Percentiles rank a stretch among this genome's conserved stretches.
These are phyloP conservation scores for Aphis craccivora DNA, from an alignment of 1,140 invertebrate species.

Conservation along the genomic window DNA sequence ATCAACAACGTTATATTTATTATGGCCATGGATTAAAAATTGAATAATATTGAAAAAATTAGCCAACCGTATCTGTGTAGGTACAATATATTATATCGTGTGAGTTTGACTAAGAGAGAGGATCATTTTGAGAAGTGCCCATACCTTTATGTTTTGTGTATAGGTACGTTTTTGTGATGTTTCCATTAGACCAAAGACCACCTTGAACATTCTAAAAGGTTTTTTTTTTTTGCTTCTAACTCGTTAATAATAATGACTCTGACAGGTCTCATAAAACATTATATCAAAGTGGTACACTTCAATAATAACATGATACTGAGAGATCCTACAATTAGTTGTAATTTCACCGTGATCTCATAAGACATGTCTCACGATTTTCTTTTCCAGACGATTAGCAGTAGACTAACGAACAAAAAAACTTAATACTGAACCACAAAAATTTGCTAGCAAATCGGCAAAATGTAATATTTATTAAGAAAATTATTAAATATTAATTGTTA, in stretches of 20 bases:
- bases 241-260: slow-evolving; percentile 45
- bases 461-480: not conserved
- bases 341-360: slow-evolving; percentile 11
- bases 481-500: not conserved
- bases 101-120: not conserved
- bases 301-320: slow-evolving; percentile 22
- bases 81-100: not conserved
- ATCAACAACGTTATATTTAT: not conserved
- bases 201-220: slow-evolving; percentile 28
- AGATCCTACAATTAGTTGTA: slow-evolving; percentile 3
- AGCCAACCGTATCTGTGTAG: not conserved
- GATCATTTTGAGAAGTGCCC: not conserved
- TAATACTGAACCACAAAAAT: not conserved
- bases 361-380: slow-evolving; percentile 22
- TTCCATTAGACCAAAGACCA: slow-evolving; percentile 18
- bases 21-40: not conserved
- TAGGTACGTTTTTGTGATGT: not conserved
- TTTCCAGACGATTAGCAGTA: slow-evolving; percentile 14
- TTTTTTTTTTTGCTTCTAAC: slow-evolving; percentile 32
- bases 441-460: not conserved
- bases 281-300: slow-evolving; percentile 29
- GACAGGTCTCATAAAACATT: slow-evolving; percentile 15
- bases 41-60: slow-evolving; percentile 12
- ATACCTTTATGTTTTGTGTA: not conserved
- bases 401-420: not conserved